Conservation (phyloP, 2,797 vertebrate species). For the Schizopygopsis malacanthus region DNA sequence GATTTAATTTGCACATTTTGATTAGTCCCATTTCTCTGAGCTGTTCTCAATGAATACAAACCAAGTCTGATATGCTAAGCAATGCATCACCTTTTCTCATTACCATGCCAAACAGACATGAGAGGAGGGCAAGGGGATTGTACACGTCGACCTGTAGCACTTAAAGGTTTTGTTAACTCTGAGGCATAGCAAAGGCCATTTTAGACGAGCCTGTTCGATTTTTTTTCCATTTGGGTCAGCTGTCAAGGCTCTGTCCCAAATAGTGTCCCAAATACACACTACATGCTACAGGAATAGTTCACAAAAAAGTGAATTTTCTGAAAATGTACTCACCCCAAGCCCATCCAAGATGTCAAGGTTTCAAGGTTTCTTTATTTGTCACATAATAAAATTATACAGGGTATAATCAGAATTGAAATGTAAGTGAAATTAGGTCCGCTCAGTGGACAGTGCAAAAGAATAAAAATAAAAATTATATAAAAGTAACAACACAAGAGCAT, state of each 20-base stretch:
- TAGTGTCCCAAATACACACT: neutral
- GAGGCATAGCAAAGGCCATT: slow-evolving; percentile 15
- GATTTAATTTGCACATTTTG: slow-evolving; percentile 58
- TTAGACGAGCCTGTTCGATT: neutral
- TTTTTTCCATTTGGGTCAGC: neutral
- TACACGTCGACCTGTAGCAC: neutral
- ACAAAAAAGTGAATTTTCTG: neutral
- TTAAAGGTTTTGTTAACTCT: slow-evolving; percentile 29
- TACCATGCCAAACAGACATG: slow-evolving; percentile 32
- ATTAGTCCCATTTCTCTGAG: slow-evolving; percentile 51
- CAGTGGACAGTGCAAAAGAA: no score
- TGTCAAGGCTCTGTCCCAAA: neutral
- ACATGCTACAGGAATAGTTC: neutral
- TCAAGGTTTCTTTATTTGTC: no score
- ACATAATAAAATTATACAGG: no score
- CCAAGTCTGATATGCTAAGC: slow-evolving; percentile 44
- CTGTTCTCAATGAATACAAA: slow-evolving; percentile 51
- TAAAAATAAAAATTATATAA: no score
- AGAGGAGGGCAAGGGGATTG: slow-evolving; percentile 17
- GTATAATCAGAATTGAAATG: no score
- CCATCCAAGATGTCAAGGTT: neutral
- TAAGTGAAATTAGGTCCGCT: no score
- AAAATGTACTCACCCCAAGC: neutral
- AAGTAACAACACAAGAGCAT: no score
- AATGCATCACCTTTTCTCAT: slow-evolving; percentile 46